These are phyloP conservation scores for Erinaceus europaeus DNA, from an alignment of 2,113 vertebrate genomes.

Conservation along the genomic window DNA sequence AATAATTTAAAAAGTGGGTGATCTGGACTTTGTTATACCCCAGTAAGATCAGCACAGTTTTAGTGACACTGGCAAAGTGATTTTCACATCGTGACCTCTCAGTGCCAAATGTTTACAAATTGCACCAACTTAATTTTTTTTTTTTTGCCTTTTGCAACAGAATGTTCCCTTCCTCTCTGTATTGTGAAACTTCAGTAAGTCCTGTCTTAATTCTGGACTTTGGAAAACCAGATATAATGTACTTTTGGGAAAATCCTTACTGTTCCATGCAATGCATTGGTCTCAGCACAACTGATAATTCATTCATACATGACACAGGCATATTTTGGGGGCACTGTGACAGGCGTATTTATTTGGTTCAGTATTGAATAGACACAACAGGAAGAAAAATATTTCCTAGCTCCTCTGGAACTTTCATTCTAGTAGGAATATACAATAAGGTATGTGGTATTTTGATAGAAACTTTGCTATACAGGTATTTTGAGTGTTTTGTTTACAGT, in stretches of 20 bases:
- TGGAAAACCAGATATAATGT: background rate
- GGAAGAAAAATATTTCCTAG: background rate
- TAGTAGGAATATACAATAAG: background rate
- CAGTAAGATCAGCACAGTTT: conserved; percentile 51
- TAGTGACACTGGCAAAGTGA: conserved; percentile 28
- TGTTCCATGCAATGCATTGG: background rate
- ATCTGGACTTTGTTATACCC: background rate
- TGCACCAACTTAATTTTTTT: background rate
- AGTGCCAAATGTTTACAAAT: conserved; percentile 37
- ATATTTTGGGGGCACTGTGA: background rate
- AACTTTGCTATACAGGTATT: background rate
- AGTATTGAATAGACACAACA: background rate
- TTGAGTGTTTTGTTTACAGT: background rate
- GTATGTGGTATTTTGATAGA: background rate
- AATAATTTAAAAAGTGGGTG: background rate
- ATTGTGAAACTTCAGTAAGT: conserved; percentile 64
- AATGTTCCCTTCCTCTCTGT: background rate
- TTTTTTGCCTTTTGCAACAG: conserved; percentile 48
- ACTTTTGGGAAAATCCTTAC: background rate
- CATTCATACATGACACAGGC: background rate
- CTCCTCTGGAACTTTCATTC: background rate
- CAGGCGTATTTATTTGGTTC: background rate
- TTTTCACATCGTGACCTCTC: background rate
- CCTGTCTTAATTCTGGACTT: background rate
- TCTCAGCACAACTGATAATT: background rate